phyloP scores from a whole-genome alignment of 2,888 invertebrate genomes.

The Rhamnusium bicolor region DNA sequence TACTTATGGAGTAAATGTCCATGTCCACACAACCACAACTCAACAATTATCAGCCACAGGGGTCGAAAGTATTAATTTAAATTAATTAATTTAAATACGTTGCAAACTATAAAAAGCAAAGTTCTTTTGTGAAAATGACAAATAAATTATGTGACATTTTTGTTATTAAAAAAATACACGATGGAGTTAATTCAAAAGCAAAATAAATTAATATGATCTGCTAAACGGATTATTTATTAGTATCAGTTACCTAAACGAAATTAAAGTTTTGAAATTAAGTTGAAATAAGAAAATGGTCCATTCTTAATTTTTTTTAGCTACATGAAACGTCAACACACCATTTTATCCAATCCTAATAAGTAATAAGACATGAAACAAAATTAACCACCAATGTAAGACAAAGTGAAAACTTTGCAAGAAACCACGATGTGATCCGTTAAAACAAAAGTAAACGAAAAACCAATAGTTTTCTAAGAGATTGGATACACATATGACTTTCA shows the following conservation, averaged over 20 bases:
- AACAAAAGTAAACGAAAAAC: conserved; percentile 7
- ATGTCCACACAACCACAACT: no score
- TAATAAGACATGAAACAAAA: conserved; percentile 1
- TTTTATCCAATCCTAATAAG: conserved; percentile 1
- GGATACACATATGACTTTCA: conserved; percentile 25
- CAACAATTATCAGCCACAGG: no score
- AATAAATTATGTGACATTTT: no score
- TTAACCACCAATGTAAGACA: background rate
- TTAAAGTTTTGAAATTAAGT: background rate
- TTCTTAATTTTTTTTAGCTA: conserved; percentile 1
- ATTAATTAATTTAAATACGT: no score
- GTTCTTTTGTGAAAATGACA: no score
- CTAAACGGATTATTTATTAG: background rate
- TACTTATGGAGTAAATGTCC: no score
- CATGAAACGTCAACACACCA: background rate
- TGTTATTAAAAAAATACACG: no score
- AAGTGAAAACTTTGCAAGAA: conserved; percentile 9
- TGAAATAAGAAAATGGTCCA: background rate
- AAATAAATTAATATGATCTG: background rate
- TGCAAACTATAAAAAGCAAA: no score
- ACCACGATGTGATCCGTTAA: background rate
- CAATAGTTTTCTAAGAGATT: conserved; percentile 21
- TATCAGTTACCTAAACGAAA: background rate
- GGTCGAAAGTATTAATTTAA: no score
- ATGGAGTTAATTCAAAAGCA: background rate